Evolutionary conservation across 2,797 vertebrate genomes (phyloP), one percentile per base, ranked within the genome.

Genomic region (Sternarchorhynchus goeldii): DNA sequence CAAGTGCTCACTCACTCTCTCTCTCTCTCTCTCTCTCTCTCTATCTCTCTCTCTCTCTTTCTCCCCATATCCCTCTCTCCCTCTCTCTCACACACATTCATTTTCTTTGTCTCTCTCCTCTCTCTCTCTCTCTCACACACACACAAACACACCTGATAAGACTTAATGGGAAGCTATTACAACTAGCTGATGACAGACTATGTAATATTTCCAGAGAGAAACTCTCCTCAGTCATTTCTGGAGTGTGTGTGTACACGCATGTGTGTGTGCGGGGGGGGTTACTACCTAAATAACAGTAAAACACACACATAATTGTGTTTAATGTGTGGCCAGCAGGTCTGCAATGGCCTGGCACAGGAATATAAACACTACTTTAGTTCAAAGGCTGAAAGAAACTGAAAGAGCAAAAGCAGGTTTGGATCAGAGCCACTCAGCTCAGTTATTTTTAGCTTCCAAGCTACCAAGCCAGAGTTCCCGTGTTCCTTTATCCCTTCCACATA

Each of bases 161-260:
- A 55, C 66, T 89, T 87, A 78, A 89, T 83, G 85, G 86, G 85
- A 90, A 91, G 87, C 89, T 88, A 90, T 91, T 91, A 93, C 81
- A 81, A 89, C 86, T 89, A 88, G 88, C 88, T 88, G 90, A 91
- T 90, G 90, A 90, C 87, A 89, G 86, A 84, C 85, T 83, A 85
- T 84, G 82, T 76, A 89, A 83, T 79, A 86, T 90, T 88, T 87
- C 87, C 81, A 77, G 85, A 87, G 87, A 86, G 86, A 87, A 91
- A 88, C 87, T 91, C 88, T 85, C 84, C 83, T 75, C 82, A 85
- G 90, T 88, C 88, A n/a, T 87, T 83, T 81, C 88, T 60, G 80
- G 76, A 79, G 72, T 65, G 71, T 79, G 60, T 66, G 70, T 63
- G n/a, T 73, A 25, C 25, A 25, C 25, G 25, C 25, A 25, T 25